Evolutionary conservation across 2,888 invertebrate genomes (phyloP), one percentile per base, ranked within the genome.

Genomic region (Podotricha telesiphe): DNA sequence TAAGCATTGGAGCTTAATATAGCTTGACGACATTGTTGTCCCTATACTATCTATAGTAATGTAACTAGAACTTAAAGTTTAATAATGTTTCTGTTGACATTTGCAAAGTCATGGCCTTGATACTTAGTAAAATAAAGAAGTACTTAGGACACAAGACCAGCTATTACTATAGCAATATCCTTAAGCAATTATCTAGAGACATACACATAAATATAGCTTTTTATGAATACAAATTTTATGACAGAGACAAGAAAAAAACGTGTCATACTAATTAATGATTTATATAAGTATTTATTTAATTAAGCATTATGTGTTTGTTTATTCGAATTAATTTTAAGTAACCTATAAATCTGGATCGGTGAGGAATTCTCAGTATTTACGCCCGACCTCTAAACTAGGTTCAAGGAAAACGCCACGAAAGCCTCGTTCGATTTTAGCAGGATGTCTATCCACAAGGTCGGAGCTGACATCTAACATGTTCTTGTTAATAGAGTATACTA

Each of bases 341-440:
- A 47, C 37, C 15, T 64, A 63, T 58, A 51, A 58, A 34, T 45
- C n/a, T 42, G 69, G 56, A 67, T 58, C 63, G 68, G 28, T 20
- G 48, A 61, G 67, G 69, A 66, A 59, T 71, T 73, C 73, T 67
- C 15, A 67, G 71, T 69, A 69, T 68, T 66, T 56, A 61, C 47
- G 66, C 61, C 69, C 68, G 71, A 73, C 75, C 75, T 76, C 70
- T 71, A 69, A 51, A 65, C 70, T 69, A 67, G 74, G 76, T 76
- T 75, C 76, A 76, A 76, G 75, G 76, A 71, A 69, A 75, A 73
- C 61, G 73, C 69, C 65, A 71, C 72, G 68, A 63, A 73, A 72
- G 68, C 70, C 73, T 68, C 69, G 73, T 69, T 75, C 72, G 71
- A 62, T 64, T 71, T 73, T 69, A 73, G 71, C 72, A 73, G 76